A percentile compares a stretch with the other conserved stretches of the same genome.
phyloP scores from a whole-genome alignment of 2,888 invertebrate genomes.

The Hirtodrosophila alboralis region DNA sequence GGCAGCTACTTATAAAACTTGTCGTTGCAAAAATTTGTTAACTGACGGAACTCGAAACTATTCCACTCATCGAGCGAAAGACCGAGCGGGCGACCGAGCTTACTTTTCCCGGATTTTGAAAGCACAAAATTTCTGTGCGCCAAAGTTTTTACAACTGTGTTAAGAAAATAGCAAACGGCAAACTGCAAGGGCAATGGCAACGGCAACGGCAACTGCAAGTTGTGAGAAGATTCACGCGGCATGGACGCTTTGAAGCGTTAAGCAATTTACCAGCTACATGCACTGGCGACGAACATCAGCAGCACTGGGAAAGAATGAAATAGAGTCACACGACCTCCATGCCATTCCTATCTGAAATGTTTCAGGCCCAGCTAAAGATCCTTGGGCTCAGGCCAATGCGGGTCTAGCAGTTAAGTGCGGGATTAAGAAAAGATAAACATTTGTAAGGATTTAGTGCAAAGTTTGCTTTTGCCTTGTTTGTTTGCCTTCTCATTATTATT shows the following conservation, averaged over 20 bases:
- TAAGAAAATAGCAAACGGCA: conserved; percentile 69
- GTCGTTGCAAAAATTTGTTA: conserved; percentile 66
- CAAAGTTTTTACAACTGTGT: conserved; percentile 77
- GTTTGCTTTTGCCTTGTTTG: conserved; percentile 75
- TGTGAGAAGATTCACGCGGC: conserved; percentile 31
- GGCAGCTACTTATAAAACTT: conserved; percentile 72
- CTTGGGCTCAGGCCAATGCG: conserved; percentile 60
- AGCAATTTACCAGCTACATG: conserved; percentile 76
- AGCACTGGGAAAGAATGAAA: background rate
- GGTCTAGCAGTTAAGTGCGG: conserved; percentile 80
- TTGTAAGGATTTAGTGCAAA: conserved; percentile 83
- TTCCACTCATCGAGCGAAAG: conserved; percentile 20
- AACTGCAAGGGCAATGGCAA: conserved; percentile 16
- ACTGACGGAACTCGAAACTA: conserved; percentile 15
- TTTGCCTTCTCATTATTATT: conserved; percentile 71
- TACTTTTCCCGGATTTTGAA: conserved; percentile 50
- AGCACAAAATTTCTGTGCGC: conserved; percentile 66
- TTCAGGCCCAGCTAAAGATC: conserved; percentile 35
- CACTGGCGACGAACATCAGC: conserved; percentile 21
- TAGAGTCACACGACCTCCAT: conserved; percentile 1
- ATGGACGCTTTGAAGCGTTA: conserved; percentile 68
- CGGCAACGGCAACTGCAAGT: conserved; percentile 22
- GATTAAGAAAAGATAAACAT: conserved; percentile 84
- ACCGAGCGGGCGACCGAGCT: too few relatives aligned
- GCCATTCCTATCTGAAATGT: conserved; percentile 1